Base-by-base conservation (phyloP, 2,888 invertebrate species). In the Hypena proboscidalis region DNA sequence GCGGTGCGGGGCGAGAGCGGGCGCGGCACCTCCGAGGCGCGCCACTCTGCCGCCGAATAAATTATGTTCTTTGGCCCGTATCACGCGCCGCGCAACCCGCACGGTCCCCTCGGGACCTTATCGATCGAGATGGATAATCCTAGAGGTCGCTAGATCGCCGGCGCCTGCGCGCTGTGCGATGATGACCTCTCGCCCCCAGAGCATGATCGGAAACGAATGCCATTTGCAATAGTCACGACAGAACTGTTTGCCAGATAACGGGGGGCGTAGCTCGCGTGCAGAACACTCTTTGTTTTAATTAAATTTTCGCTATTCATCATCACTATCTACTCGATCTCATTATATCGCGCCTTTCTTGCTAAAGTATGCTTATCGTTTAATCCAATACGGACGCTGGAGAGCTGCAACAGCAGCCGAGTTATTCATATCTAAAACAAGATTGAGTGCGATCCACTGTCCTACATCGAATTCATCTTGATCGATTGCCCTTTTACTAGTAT, bases 41-140 rank as follows among this genome's bases (percentile, higher is more conserved):
- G 89, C 87, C 90, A 85, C 85, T 64, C 83, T 83, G 89, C 89
- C 89, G 90, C 90, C 89, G 88, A 87, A 89, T 89, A 87, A 83
- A 89, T 89, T 88, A 88, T 80, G 78, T 74, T 78, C 83, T 79
- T 77, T 73, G 77, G 80, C 66, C 67, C 73, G 67, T 74, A 77
- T 71, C 74, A 53, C 44, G 45, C 54, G 58, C 66, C 70, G 59
- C 71, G 58, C 72, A 57, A 58, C 63, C 63, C 65, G 51, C 64
- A 36, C 62, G 33, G 50, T 19, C 69, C 69, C 62, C 66, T 57
- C 60, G 57, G 74, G 69, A 67, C 75, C 77, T 83, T 87, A 85
- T 88, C 87, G 86, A 89, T 87, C 80, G 78, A 59, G 59, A 72
- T 67, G 83, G 85, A 85, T 89, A 85, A 89, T 88, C 87, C 83